A percentile compares a stretch with the other conserved stretches of the same genome.
phyloP scores from a whole-genome alignment of 2,888 invertebrate genomes.

The Sialis fuliginosa region DNA sequence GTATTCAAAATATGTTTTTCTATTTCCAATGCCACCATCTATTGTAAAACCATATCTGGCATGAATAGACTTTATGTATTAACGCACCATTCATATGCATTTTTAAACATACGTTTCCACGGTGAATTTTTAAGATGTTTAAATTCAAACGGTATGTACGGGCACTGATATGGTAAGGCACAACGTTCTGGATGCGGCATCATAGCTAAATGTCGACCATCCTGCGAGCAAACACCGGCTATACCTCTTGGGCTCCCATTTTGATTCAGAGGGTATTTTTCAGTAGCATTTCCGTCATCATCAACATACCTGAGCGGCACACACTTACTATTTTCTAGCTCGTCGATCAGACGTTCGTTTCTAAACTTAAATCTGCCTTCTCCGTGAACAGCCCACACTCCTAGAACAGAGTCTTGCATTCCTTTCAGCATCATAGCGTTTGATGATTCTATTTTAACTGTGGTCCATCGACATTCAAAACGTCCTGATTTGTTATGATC shows the following conservation, averaged over 20 bases:
- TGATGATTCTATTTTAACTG: conserved; percentile 49
- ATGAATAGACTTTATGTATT: neutral
- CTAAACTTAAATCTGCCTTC: conserved; percentile 67
- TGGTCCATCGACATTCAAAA: conserved; percentile 51
- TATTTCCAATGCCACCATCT: too few species aligned
- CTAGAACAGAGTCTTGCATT: conserved; percentile 80
- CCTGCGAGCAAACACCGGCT: conserved; percentile 73
- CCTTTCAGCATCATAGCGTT: conserved; percentile 71
- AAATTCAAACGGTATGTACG: conserved; percentile 40
- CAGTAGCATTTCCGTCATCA: conserved; percentile 55
- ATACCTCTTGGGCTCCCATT: conserved; percentile 77
- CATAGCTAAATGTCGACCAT: conserved; percentile 90
- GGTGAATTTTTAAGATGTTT: conserved; percentile 47
- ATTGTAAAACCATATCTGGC: too few species aligned
- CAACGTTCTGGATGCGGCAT: conserved; percentile 99
- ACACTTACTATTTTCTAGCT: conserved; percentile 38
- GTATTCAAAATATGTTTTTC: too few species aligned
- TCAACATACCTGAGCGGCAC: conserved; percentile 72
- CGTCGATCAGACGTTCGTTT: conserved; percentile 27
- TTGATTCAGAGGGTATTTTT: conserved; percentile 85
- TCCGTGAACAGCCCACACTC: conserved; percentile 93
- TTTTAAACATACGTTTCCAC: conserved; percentile 83
- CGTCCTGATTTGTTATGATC: conserved; percentile 80
- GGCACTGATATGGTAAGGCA: conserved; percentile 80
- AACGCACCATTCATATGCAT: conserved; percentile 59